These are phyloP conservation scores for Drosophila maculinotata DNA, from an alignment of 2,888 invertebrate genomes.

Conservation along the genomic window DNA sequence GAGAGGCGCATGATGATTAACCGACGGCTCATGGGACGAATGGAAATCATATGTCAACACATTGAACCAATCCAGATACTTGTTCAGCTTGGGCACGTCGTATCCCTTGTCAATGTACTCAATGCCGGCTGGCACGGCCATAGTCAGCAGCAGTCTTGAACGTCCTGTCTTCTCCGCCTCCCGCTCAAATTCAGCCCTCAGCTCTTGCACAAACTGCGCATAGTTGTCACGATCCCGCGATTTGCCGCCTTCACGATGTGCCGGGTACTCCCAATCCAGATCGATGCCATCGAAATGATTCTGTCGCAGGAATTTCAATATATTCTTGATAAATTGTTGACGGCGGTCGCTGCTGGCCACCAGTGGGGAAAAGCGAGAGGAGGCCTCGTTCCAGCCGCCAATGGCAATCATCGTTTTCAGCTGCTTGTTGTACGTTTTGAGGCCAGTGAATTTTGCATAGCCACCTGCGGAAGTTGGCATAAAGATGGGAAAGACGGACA, in stretches of 20 bases:
- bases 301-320: constrained; percentile 93
- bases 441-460: constrained; percentile 96
- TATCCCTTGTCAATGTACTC: constrained; percentile 97
- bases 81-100: constrained; percentile 93
- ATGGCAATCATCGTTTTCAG: constrained; percentile 96
- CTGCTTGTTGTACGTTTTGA: constrained; percentile 96
- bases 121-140: constrained; percentile 97
- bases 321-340: constrained; percentile 92
- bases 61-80: constrained; percentile 96
- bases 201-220: constrained; percentile 93
- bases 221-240: constrained; percentile 94
- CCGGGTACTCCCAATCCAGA: constrained; percentile 92
- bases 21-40: constrained; percentile 95
- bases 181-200: constrained; percentile 94
- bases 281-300: constrained; percentile 97
- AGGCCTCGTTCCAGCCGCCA: constrained; percentile 97
- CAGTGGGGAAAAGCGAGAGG: constrained; percentile 93
- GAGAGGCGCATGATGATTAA: constrained; percentile 95
- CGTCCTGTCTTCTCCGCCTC: constrained; percentile 94
- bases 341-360: constrained; percentile 92
- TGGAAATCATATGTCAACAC: constrained; percentile 96
- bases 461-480: constrained; percentile 88
- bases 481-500: not conserved
- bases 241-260: constrained; percentile 88
- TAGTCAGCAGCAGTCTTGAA: constrained; percentile 92